A percentile compares a stretch with the other conserved stretches of the same genome.
Evolutionary conservation across 1,140 invertebrate genomes (phyloP).

Genomic region (Diprion similis): DNA sequence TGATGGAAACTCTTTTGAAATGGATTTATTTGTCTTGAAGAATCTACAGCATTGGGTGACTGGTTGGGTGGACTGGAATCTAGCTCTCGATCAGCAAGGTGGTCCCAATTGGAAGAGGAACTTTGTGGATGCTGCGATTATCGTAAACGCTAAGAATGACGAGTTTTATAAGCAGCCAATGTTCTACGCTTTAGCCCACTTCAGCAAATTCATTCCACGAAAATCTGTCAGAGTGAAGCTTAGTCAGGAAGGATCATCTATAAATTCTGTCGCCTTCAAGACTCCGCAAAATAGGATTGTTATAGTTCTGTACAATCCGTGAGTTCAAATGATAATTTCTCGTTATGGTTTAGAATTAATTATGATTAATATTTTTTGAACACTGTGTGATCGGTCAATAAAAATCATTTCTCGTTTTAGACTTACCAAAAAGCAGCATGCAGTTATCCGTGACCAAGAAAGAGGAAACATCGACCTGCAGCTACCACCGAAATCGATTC

Average conservation of each 20-base stretch:
- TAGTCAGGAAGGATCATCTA: no score
- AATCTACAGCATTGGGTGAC: constrained; percentile 64
- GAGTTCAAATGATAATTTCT: no score
- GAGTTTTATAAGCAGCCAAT: constrained; percentile 77
- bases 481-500: constrained; percentile 27
- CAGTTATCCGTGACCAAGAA: constrained; percentile 26
- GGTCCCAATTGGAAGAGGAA: constrained; percentile 73
- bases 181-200: constrained; percentile 73
- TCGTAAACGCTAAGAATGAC: constrained; percentile 61
- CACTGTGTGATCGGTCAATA: background rate
- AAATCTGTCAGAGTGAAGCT: constrained; percentile 47
- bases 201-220: constrained; percentile 64
- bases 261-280: no score
- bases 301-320: no score
- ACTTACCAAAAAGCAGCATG: background rate
- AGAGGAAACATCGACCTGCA: constrained; percentile 24
- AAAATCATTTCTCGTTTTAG: background rate
- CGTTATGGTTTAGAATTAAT: no score
- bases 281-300: no score
- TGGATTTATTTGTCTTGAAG: constrained; percentile 36
- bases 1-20: background rate
- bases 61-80: constrained; percentile 78
- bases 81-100: constrained; percentile 68
- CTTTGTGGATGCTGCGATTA: constrained; percentile 70
- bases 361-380: no score